phyloP scores from a whole-genome alignment of 2,888 invertebrate species.

The Ommatoiulus sabulosus region DNA sequence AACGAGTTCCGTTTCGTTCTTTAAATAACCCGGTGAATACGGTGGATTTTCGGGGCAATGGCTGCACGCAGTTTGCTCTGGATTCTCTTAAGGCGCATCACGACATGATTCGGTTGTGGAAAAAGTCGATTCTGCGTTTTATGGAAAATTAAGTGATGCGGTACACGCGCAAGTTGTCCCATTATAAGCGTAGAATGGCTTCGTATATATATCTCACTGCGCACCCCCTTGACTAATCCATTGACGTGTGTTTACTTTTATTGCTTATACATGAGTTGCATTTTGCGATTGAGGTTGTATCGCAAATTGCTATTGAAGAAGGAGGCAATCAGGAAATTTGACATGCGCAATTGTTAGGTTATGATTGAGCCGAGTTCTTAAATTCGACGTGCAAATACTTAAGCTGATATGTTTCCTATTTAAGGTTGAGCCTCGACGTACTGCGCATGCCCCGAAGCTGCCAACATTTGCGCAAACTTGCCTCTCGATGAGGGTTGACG shows the following conservation, averaged over 20 bases:
- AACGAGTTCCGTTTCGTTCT: too few relatives aligned
- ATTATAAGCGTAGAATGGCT: not conserved
- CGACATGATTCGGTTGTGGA: not conserved
- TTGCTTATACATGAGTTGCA: slow-evolving; percentile 43
- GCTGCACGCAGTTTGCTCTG: not conserved
- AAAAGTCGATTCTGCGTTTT: slow-evolving; percentile 24
- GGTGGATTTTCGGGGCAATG: too few relatives aligned
- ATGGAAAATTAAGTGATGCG: slow-evolving; percentile 30
- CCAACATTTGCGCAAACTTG: not conserved
- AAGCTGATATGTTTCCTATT: slow-evolving; percentile 24
- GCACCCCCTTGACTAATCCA: slow-evolving; percentile 39
- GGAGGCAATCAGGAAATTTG: slow-evolving; percentile 13
- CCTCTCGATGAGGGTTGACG: not conserved
- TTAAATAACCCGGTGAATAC: too few relatives aligned
- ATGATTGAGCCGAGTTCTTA: slow-evolving; percentile 6
- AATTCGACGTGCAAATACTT: slow-evolving; percentile 43
- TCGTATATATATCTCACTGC: not conserved
- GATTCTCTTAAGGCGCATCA: not conserved
- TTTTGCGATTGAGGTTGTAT: slow-evolving; percentile 35
- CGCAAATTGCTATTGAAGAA: slow-evolving; percentile 38
- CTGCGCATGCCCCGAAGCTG: not conserved
- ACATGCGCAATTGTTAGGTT: slow-evolving; percentile 1
- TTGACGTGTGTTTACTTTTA: slow-evolving; percentile 40
- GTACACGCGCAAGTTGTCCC: not conserved
- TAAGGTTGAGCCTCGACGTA: not conserved